Evolutionary conservation across 2,113 vertebrate genomes (phyloP).

Genomic region (Oncorhynchus tshawytscha): DNA sequence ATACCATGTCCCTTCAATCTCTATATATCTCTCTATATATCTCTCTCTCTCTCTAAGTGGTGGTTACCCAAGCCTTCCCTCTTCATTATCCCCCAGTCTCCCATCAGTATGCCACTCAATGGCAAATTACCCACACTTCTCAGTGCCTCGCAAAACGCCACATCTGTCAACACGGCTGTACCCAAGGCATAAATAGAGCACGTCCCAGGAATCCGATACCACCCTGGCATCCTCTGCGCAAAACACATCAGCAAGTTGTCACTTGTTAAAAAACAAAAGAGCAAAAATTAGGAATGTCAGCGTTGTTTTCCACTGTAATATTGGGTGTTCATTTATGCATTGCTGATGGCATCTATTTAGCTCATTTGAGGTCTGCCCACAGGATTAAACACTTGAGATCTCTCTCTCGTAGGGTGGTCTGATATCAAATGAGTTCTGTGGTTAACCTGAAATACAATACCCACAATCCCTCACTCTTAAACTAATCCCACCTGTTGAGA

Average conservation of each 20-base stretch:
- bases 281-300: conserved; percentile 56
- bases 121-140: conserved; percentile 36
- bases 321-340: conserved; percentile 51
- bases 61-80: conserved; percentile 17
- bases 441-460: conserved; percentile 62
- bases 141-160: conserved; percentile 44
- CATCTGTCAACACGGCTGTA: conserved; percentile 56
- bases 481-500: conserved; percentile 64
- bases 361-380: conserved; percentile 45
- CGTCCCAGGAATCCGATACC: conserved; percentile 56
- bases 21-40: too few species aligned
- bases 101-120: conserved; percentile 38
- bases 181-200: conserved; percentile 50
- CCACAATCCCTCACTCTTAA: conserved; percentile 51
- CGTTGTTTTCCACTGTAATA: conserved; percentile 32
- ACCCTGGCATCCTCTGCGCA: conserved; percentile 46
- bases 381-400: conserved; percentile 60
- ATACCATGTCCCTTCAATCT: conserved; percentile 13
- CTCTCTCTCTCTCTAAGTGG: not conserved
- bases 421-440: conserved; percentile 54
- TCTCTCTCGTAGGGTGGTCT: conserved; percentile 62
- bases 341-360: conserved; percentile 52
- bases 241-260: conserved; percentile 55
- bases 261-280: conserved; percentile 66
- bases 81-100: conserved; percentile 38